Base-by-base conservation (phyloP, 2,797 vertebrate species). In the Mionectes olivaceus region DNA sequence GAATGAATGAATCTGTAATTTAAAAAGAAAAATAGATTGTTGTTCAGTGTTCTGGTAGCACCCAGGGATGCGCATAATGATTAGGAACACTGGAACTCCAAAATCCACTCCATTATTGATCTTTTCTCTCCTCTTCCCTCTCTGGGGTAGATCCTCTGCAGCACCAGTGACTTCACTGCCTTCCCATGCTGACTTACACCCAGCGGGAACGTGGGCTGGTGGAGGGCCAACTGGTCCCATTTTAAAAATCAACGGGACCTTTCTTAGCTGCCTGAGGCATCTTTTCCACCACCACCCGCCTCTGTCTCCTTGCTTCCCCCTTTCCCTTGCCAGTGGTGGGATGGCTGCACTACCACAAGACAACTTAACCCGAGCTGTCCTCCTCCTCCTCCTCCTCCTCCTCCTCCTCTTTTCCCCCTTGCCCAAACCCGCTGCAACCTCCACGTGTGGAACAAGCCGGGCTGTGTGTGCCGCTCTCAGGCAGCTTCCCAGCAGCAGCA, bases 401-500 rank as follows among this genome's bases (percentile, higher is more conserved):
- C 32, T 70, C 76, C 79, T 27, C 27, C 86, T 64, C 70, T 47
- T 60, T 60, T 81, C 59, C 57, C 90, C 71, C 75, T 23, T 41
- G 43, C 75, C 84, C 16, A 0, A 87, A 60, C 69, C 75, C n/a
- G 1, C 25, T 21, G 53, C 83, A 85, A 89, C 30, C 90, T 97
- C 95, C 95, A 90, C 77, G 52, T 86, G 71, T 93, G 90, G 91
- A 97, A 97, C 96, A 98, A 97, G 93, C 96, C 8, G 19, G 90
- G 68, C 96, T 96, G 97, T 97, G 96, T 97, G 95, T 90, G 92
- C 95, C 3, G 55, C 91, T 97, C 87, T 64, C 95, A 94, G 96
- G 96, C 97, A 97, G 84, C 89, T 93, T 97, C 94, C 96, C 95
- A 96, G 95, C 95, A 89, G 81, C 85, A 32, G 94, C 88, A 98